A percentile compares a stretch with the other conserved stretches of the same genome.
phyloP scores from a whole-genome alignment of 1,140 invertebrate genomes.

The Trichonephila clavata region DNA sequence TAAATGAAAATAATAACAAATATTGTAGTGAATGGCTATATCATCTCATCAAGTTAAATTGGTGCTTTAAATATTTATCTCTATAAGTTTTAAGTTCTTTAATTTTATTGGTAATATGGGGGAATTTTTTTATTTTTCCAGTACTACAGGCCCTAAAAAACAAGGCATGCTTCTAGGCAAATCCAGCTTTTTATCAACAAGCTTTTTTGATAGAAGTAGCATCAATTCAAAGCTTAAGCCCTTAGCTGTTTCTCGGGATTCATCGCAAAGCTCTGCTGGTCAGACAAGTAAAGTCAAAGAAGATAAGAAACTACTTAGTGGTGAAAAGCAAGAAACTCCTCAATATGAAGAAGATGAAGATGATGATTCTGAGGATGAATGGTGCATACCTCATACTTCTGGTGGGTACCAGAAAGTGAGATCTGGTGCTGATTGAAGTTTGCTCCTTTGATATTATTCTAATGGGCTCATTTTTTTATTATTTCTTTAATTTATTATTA shows the following conservation, averaged over 20 bases:
- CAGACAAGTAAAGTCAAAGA: constrained; percentile 19
- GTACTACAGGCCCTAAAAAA: constrained; percentile 6
- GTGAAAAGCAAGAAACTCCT: constrained; percentile 26
- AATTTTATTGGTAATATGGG: no score
- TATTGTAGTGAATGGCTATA: no score
- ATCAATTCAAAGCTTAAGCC: constrained; percentile 21
- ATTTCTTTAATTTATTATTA: constrained; percentile 7
- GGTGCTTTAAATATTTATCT: no score
- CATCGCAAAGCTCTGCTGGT: constrained; percentile 15
- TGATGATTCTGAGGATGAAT: constrained; percentile 52
- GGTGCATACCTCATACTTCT: constrained; percentile 16
- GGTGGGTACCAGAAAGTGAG: constrained; percentile 66
- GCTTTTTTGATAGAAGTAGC: constrained; percentile 39
- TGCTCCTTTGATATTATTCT: background rate
- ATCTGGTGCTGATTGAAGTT: constrained; percentile 66
- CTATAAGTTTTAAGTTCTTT: no score
- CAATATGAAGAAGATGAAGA: constrained; percentile 41
- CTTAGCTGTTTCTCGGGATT: background rate
- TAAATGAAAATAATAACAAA: no score
- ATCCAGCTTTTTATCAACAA: constrained; percentile 45
- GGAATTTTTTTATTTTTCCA: background rate
- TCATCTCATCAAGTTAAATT: no score
- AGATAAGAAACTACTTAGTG: constrained; percentile 39
- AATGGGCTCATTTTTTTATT: constrained; percentile 1
- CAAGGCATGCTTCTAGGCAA: constrained; percentile 13